Conservation (phyloP, 1,140 invertebrate genomes). For the Drosophila bipectinata region DNA sequence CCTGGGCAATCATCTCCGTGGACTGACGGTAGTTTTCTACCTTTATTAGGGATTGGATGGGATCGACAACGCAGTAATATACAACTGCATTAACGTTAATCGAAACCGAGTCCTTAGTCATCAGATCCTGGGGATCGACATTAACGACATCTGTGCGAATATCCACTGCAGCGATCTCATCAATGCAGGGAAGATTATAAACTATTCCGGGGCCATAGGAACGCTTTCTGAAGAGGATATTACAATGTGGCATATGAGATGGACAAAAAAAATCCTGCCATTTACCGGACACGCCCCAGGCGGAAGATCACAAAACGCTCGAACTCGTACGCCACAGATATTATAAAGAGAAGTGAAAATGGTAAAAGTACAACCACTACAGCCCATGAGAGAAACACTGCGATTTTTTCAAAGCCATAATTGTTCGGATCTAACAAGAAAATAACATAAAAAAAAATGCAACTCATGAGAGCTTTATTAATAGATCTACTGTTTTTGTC, state of each 20-base stretch:
- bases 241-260: conserved; percentile 47
- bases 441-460: background rate
- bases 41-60: conserved; percentile 91
- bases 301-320: conserved; percentile 94
- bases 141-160: conserved; percentile 89
- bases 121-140: conserved; percentile 88
- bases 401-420: conserved; percentile 87
- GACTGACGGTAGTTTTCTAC: conserved; percentile 91
- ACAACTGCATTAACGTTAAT: conserved; percentile 91
- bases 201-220: conserved; percentile 85
- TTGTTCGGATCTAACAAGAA: background rate
- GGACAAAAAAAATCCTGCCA: background rate
- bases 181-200: conserved; percentile 91
- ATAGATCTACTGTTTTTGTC: background rate
- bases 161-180: conserved; percentile 89
- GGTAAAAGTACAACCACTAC: conserved; percentile 91
- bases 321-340: conserved; percentile 88
- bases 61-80: conserved; percentile 90
- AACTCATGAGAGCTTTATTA: background rate
- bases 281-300: conserved; percentile 89
- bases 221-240: conserved; percentile 7
- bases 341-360: conserved; percentile 91
- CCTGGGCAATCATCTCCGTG: conserved; percentile 86
- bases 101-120: conserved; percentile 91
- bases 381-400: conserved; percentile 90